phyloP scores from a whole-genome alignment of 2,113 vertebrate species.

The Colius striatus region DNA sequence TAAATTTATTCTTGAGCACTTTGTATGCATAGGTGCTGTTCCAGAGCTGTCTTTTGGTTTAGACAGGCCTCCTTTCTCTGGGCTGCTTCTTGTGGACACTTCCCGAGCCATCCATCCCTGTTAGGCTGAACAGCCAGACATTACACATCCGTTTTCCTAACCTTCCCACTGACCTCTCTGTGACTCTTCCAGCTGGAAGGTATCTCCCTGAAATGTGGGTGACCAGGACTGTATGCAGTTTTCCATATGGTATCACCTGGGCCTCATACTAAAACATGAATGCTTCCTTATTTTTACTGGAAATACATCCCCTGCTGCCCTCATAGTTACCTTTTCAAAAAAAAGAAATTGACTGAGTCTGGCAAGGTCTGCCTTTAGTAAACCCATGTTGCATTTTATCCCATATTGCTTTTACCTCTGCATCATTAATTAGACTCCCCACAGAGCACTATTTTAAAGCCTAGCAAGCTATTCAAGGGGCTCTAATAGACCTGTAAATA shows the following conservation, averaged over 20 bases:
- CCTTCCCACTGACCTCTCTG: slow-evolving; percentile 42
- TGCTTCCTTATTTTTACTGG: slow-evolving; percentile 31
- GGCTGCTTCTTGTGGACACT: fast-evolving
- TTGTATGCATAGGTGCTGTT: background rate
- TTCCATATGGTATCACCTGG: slow-evolving; percentile 60
- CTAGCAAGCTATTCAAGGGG: slow-evolving; percentile 30
- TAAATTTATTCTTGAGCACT: background rate
- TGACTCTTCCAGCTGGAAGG: slow-evolving; percentile 37
- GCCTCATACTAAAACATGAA: slow-evolving; percentile 5
- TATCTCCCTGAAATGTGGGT: background rate
- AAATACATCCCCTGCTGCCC: slow-evolving; percentile 44
- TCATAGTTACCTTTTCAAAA: slow-evolving; percentile 10
- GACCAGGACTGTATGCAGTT: slow-evolving; percentile 22
- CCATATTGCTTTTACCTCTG: slow-evolving; percentile 62
- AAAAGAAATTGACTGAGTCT: slow-evolving; percentile 21
- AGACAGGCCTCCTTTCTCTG: background rate
- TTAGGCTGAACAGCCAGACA: background rate
- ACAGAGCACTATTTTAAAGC: slow-evolving; percentile 28
- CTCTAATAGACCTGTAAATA: slow-evolving; percentile 52
- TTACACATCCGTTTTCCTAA: slow-evolving; percentile 17
- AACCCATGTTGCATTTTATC: slow-evolving; percentile 58
- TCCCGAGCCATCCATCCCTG: background rate
- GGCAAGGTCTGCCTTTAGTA: slow-evolving; percentile 54
- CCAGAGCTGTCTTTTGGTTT: background rate
- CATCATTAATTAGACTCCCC: slow-evolving; percentile 67